A percentile compares a stretch with the other conserved stretches of the same genome.
Conservation (phyloP, 2,888 invertebrate genomes). For the Chironomus riparius region DNA sequence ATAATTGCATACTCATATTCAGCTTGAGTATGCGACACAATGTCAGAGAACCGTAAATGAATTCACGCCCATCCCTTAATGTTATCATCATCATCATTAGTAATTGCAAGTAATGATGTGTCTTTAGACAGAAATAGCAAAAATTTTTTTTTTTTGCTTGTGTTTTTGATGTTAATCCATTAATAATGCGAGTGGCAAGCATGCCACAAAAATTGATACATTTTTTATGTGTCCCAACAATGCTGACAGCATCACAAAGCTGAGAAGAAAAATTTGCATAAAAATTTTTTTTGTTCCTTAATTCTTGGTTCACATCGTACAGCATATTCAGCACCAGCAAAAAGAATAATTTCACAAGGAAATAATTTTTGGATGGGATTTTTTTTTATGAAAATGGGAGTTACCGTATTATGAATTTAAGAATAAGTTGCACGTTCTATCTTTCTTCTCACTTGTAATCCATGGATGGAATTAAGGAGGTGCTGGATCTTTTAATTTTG, state of each 20-base stretch:
- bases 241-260: background rate
- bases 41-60: background rate
- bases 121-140: background rate
- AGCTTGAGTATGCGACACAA: background rate
- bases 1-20: too few relatives aligned
- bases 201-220: background rate
- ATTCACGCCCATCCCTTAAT: background rate
- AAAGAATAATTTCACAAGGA: background rate
- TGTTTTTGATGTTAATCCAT: constrained; percentile 7
- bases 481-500: too few relatives aligned
- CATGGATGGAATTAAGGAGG: too few relatives aligned
- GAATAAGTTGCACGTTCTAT: background rate
- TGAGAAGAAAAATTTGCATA: constrained; percentile 3
- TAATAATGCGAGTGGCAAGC: background rate
- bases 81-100: background rate
- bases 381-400: background rate
- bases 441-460: background rate
- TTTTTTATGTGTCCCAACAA: background rate
- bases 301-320: background rate
- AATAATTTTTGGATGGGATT: too few relatives aligned
- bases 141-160: background rate
- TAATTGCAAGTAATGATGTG: background rate
- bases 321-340: background rate
- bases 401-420: background rate
- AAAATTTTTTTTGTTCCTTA: background rate